Evolutionary conservation across 2,113 vertebrate species (phyloP).

Genomic region (Archilochus colubris): DNA sequence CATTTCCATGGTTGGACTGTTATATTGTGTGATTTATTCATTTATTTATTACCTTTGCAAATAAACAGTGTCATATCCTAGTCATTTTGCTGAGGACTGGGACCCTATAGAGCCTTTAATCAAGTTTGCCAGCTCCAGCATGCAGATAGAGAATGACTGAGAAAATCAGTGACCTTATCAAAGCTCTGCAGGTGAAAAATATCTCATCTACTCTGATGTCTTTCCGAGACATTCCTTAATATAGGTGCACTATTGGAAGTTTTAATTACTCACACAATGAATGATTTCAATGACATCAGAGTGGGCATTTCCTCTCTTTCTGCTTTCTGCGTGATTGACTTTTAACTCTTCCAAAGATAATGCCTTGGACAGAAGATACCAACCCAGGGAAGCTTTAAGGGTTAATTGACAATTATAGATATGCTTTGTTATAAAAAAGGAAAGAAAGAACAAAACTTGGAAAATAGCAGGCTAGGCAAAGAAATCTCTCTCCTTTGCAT

Average conservation of each 20-base stretch:
- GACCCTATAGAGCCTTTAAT: background rate
- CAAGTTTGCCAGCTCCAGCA: background rate
- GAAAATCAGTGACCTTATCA: background rate
- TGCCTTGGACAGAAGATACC: background rate
- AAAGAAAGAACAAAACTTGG: background rate
- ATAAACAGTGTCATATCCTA: background rate
- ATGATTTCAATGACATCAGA: background rate
- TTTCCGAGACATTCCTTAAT: background rate
- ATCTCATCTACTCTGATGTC: background rate
- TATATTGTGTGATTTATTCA: background rate
- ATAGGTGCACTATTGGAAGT: background rate
- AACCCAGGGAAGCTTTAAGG: background rate
- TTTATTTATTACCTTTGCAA: background rate
- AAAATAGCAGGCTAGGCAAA: background rate
- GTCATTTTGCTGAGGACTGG: background rate
- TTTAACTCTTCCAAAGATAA: background rate
- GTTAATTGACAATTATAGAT: conserved; percentile 57
- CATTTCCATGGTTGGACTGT: background rate
- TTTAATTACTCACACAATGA: conserved; percentile 27
- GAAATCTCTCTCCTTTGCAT: background rate
- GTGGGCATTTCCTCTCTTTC: background rate
- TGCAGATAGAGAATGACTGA: background rate
- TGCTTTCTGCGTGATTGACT: background rate
- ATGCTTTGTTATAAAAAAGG: background rate
- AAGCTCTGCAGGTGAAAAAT: background rate